phyloP scores from a whole-genome alignment of 2,888 invertebrate species.

The Ophioninae sp. region DNA sequence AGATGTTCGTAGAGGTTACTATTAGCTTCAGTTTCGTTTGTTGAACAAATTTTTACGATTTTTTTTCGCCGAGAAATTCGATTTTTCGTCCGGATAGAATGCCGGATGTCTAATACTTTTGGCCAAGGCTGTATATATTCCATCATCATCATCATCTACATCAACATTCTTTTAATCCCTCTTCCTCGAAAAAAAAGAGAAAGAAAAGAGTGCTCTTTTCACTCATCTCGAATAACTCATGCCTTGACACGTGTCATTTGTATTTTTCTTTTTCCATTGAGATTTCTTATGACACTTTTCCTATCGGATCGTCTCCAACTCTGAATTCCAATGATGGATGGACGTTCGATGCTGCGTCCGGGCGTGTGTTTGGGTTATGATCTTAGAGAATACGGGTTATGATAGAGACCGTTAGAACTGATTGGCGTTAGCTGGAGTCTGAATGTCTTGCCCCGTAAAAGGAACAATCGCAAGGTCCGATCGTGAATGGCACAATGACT shows the following conservation, averaged over 20 bases:
- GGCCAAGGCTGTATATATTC: no score
- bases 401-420: slow-evolving; percentile 51
- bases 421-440: slow-evolving; percentile 46
- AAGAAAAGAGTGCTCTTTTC: not conserved
- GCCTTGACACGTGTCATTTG: slow-evolving; percentile 3
- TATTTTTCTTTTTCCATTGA: slow-evolving; percentile 8
- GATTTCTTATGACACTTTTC: slow-evolving; percentile 16
- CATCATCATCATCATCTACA: no score
- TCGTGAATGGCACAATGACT: slow-evolving; percentile 46
- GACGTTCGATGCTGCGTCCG: slow-evolving; percentile 7
- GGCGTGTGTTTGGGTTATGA: not conserved
- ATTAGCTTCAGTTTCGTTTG: no score
- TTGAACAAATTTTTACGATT: no score
- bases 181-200: not conserved
- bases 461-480: slow-evolving; percentile 52
- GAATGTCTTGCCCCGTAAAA: slow-evolving; percentile 37
- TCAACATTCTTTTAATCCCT: no score
- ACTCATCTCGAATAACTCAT: slow-evolving; percentile 24
- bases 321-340: slow-evolving; percentile 18
- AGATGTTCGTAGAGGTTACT: no score
- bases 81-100: no score
- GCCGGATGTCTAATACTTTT: no score
- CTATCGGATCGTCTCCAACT: slow-evolving; percentile 26
- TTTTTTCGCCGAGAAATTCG: no score
- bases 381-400: slow-evolving; percentile 39